Evolutionary conservation across 2,113 vertebrate species (phyloP).

Genomic region (Delphinapterus leucas): DNA sequence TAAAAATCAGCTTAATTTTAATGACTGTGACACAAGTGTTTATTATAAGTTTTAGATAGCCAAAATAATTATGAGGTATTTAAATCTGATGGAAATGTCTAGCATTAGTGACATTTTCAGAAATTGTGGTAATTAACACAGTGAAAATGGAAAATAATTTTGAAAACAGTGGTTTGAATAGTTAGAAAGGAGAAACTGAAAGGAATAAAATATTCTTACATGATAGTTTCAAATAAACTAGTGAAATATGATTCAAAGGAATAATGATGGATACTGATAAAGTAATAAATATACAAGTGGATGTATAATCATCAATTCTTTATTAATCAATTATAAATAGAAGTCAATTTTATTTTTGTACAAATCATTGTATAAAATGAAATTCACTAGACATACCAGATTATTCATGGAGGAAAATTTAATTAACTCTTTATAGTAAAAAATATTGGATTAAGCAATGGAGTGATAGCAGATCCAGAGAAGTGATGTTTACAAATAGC

Average conservation of each 20-base stretch:
- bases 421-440: not conserved
- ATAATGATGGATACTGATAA: not conserved
- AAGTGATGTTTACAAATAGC: not conserved
- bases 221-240: not conserved
- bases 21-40: not conserved
- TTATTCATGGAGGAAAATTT: not conserved
- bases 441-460: not conserved
- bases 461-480: not conserved
- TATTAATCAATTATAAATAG: not conserved
- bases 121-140: not conserved
- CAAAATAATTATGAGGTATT: not conserved
- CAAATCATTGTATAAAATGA: not conserved
- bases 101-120: not conserved
- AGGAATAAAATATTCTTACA: conserved; percentile 21
- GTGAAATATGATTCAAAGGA: conserved; percentile 1
- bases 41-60: not conserved
- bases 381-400: not conserved
- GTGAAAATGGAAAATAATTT: conserved; percentile 20
- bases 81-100: not conserved
- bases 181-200: conserved; percentile 44
- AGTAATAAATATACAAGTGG: not conserved
- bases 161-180: not conserved
- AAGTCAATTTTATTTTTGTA: not conserved
- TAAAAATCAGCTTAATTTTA: conserved; percentile 37
- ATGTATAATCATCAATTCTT: not conserved